Evolutionary conservation across 2,888 invertebrate genomes (phyloP).

Genomic region (Mesorhabditis spiculigera): DNA sequence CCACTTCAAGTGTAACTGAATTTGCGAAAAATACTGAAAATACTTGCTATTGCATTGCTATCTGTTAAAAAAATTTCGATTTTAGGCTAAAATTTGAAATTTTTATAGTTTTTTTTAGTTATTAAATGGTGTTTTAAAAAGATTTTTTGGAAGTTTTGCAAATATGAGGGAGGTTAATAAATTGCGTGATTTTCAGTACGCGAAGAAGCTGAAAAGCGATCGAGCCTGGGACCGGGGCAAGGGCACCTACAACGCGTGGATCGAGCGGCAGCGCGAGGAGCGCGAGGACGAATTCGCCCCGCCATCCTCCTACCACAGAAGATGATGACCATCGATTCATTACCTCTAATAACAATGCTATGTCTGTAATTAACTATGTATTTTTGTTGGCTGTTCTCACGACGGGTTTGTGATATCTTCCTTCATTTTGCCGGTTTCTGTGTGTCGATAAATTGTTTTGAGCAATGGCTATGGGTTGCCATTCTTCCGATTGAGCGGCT

Average conservation of each 20-base stretch:
- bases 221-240: slow-evolving; percentile 53
- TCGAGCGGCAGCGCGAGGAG: slow-evolving; percentile 43
- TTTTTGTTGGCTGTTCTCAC: not conserved
- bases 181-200: slow-evolving; percentile 17
- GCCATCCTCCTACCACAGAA: slow-evolving; percentile 33
- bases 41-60: no score
- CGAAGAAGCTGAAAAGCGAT: slow-evolving; percentile 26
- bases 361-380: not conserved
- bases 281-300: slow-evolving; percentile 50
- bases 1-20: not conserved
- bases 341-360: not conserved
- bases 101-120: no score
- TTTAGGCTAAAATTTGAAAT: no score
- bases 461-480: no score
- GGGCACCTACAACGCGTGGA: slow-evolving; percentile 35
- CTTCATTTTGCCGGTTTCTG: no score
- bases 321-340: no score
- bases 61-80: no score
- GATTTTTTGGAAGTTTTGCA: no score
- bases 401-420: not conserved
- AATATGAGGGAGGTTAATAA: no score
- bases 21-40: not conserved
- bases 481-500: no score
- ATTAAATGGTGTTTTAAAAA: no score
- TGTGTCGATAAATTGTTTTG: no score